phyloP scores from a whole-genome alignment of 2,113 vertebrate genomes.

The Neotoma lepida region DNA sequence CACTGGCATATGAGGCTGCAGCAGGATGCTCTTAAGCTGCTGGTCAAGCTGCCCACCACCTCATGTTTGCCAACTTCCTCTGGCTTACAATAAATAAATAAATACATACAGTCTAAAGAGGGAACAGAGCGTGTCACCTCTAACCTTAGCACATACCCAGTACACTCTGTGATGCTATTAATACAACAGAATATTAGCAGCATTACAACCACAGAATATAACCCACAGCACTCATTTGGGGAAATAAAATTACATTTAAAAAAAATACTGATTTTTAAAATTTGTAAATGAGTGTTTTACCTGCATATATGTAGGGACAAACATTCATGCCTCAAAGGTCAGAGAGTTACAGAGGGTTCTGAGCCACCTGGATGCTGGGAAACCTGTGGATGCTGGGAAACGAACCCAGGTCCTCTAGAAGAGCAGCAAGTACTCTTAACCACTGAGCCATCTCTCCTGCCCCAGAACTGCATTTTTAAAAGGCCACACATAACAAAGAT shows the following conservation, averaged over 20 bases:
- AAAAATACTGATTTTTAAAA: neutral
- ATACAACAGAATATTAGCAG: neutral
- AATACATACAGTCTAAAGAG: slow-evolving; percentile 3
- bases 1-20: neutral
- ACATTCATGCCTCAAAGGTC: neutral
- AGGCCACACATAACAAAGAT: neutral
- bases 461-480: neutral
- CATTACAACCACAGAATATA: neutral
- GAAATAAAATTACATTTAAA: neutral
- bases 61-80: slow-evolving; percentile 41
- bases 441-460: neutral
- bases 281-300: neutral
- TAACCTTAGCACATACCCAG: neutral
- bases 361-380: neutral
- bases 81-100: slow-evolving; percentile 61
- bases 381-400: neutral
- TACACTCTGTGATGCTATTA: neutral
- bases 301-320: neutral
- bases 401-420: neutral
- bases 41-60: slow-evolving; percentile 47
- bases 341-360: neutral
- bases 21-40: neutral
- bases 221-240: neutral
- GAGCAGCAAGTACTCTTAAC: neutral
- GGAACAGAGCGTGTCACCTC: neutral